phyloP scores from a whole-genome alignment of 2,113 vertebrate genomes.

The Camarhynchus parvulus region DNA sequence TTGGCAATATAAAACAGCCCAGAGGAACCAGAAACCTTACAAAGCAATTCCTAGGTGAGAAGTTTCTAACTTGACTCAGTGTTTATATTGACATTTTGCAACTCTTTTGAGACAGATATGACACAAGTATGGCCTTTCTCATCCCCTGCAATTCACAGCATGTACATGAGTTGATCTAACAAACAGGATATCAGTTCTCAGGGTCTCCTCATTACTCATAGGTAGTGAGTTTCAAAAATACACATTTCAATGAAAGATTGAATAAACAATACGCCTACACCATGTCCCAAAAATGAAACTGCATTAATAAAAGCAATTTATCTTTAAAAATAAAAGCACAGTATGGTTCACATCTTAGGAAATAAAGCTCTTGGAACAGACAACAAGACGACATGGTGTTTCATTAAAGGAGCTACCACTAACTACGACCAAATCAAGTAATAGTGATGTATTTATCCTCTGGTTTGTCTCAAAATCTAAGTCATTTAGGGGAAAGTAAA shows the following conservation, averaged over 20 bases:
- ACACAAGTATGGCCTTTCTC: neutral
- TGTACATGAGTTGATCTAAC: neutral
- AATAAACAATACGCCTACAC: neutral
- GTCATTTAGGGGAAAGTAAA: neutral
- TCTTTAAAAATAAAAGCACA: neutral
- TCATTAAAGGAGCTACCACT: neutral
- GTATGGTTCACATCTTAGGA: neutral
- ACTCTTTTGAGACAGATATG: neutral
- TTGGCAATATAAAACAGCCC: neutral
- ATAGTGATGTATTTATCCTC: neutral
- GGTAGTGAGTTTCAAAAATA: neutral
- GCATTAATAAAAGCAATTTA: neutral
- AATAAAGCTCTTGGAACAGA: neutral
- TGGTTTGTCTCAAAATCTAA: neutral
- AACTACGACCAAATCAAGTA: neutral
- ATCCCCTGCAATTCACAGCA: neutral
- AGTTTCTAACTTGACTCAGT: neutral
- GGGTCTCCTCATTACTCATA: neutral
- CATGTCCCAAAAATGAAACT: neutral
- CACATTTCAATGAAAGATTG: neutral
- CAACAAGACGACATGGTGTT: neutral
- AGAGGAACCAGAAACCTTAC: neutral
- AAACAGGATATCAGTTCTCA: neutral
- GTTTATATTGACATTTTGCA: neutral
- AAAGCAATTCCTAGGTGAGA: neutral